Base-by-base conservation (phyloP, 2,797 vertebrate species). In the Protonibea diacanthus region DNA sequence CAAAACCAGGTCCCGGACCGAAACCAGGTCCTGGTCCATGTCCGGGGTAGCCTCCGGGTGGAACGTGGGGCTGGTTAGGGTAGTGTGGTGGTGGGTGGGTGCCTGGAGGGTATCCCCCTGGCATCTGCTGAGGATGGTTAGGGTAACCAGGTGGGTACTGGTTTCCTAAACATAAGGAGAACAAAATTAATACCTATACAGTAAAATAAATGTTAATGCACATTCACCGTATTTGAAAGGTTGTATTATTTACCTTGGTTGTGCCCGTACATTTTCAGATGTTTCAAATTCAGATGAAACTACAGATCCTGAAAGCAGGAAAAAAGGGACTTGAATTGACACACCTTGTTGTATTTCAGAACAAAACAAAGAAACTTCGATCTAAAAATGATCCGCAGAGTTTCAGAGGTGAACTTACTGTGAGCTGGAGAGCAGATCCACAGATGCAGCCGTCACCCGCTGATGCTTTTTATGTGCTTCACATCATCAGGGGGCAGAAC, bases 201-300 rank as follows among this genome's bases (percentile, higher is more conserved):
- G 23, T 53, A 25, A 5, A 25, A 23, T 25, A 25, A 23, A 6
- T 44, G 42, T 44, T 38, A 29, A 74, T 11, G 6, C 38, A 71
- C 17, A 44, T 52, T 60, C 6, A 27, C 15, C 11, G 15, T 6
- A 49, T 61, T 17, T 33, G 0, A 63, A 44, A 53, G 9, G 0
- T 1, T 27, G 1, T 44, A 2, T 20, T 58, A 13, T 59, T 83
- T 80, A 92, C 91, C 91, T 91, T 90, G 88, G 66, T 92, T 89
- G 17, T 83, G 15, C 29, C 80, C 72, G 59, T 65, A 90, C 91
- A 92, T 92, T 55, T 69, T 81, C 4, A 71, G n/a, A n/a, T n/a
- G n/a, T n/a, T n/a, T n/a, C n/a, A 55, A n/a, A 12, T 13, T 70
- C 25, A 49, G 66, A 3, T 21, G 33, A 71, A 77, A 52, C 55